Conservation (phyloP, 2,797 vertebrate genomes). For the Acomys russatus region DNA sequence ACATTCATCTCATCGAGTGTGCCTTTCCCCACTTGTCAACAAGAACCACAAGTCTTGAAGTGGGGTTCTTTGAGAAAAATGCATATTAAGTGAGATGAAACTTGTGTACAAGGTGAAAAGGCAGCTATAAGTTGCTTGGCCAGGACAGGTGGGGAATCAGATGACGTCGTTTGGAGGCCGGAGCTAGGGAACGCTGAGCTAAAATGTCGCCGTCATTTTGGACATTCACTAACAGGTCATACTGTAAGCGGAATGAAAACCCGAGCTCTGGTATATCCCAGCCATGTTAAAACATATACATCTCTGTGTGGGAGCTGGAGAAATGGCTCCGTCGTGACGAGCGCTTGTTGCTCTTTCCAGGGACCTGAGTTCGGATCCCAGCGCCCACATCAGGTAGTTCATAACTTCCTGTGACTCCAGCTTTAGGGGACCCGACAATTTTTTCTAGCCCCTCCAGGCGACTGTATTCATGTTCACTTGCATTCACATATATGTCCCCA, state of each 20-base stretch:
- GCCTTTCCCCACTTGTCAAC: not conserved
- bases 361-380: not conserved
- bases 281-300: not conserved
- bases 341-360: not conserved
- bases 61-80: slow-evolving; percentile 50
- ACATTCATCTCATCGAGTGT: not conserved
- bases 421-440: not conserved
- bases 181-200: slow-evolving; percentile 20
- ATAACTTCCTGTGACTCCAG: not conserved
- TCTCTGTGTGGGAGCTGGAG: not conserved
- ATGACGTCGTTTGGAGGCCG: not conserved
- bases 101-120: not conserved
- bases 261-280: not conserved
- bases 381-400: not conserved
- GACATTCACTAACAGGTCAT: not conserved
- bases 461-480: not conserved
- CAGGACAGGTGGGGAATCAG: not conserved
- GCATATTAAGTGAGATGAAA: slow-evolving; percentile 16
- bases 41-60: slow-evolving; percentile 27
- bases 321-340: not conserved
- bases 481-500: not conserved
- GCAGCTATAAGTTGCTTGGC: not conserved
- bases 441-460: not conserved
- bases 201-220: not conserved
- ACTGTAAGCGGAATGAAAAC: not conserved